Evolutionary conservation across 1,140 invertebrate genomes (phyloP).

Genomic region (Hesperophylax magnus): DNA sequence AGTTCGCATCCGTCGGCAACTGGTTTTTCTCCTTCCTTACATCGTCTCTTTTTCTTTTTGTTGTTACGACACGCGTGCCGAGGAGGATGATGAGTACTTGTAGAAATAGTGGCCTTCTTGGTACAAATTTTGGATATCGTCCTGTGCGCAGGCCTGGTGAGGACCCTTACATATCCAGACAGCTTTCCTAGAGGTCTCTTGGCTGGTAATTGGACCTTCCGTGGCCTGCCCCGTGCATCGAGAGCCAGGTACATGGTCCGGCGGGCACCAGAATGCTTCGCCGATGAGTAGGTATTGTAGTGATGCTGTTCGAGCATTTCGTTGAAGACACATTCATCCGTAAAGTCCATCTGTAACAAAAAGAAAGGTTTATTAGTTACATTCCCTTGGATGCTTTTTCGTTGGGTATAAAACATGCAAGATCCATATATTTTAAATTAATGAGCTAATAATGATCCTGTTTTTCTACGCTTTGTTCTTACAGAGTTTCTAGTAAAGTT

Average conservation of each 20-base stretch:
- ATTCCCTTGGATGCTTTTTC: background rate
- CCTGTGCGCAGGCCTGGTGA: slow-evolving; percentile 75
- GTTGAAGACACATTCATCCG: slow-evolving; percentile 88
- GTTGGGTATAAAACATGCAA: background rate
- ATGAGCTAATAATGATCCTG: no score
- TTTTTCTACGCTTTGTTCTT: no score
- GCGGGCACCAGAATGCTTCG: slow-evolving; percentile 78
- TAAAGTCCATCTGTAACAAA: slow-evolving; percentile 85
- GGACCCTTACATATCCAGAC: slow-evolving; percentile 78
- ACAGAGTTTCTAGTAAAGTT: no score
- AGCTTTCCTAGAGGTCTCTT: slow-evolving; percentile 79
- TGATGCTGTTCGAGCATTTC: slow-evolving; percentile 87
- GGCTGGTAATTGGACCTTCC: slow-evolving; percentile 78
- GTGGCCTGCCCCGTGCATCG: slow-evolving; percentile 78
- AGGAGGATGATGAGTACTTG: slow-evolving; percentile 62
- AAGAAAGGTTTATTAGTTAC: slow-evolving; percentile 58
- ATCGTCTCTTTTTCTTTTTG: slow-evolving; percentile 63
- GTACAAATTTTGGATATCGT: slow-evolving; percentile 73
- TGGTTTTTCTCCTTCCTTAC: slow-evolving; percentile 62
- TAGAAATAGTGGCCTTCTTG: slow-evolving; percentile 60
- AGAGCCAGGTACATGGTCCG: slow-evolving; percentile 84
- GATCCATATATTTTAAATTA: no score
- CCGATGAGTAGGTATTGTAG: slow-evolving; percentile 88
- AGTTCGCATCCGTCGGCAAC: slow-evolving; percentile 41
- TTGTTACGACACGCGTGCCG: slow-evolving; percentile 62